phyloP scores from a whole-genome alignment of 1,140 invertebrate genomes.

The Pseudobourletiella spinata region DNA sequence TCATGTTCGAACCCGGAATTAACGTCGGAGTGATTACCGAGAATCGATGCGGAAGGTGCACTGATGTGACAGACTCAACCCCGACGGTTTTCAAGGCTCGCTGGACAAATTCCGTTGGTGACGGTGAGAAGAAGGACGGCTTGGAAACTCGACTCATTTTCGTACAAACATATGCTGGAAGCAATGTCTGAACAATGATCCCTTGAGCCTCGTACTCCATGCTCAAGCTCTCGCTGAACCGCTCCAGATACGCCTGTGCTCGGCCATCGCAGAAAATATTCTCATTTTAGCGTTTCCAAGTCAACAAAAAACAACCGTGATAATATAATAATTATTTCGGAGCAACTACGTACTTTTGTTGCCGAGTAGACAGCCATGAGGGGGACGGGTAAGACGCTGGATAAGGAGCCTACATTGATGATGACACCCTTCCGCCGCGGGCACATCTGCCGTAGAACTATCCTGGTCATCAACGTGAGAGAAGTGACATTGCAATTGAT shows the following conservation, averaged over 20 bases:
- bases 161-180: conserved; percentile 80
- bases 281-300: not conserved
- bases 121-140: conserved; percentile 66
- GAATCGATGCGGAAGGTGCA: conserved; percentile 63
- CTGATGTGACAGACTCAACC: conserved; percentile 59
- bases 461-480: conserved; percentile 64
- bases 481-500: conserved; percentile 62
- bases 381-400: conserved; percentile 66
- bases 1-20: too few relatives aligned
- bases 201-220: conserved; percentile 66
- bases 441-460: conserved; percentile 82
- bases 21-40: too few relatives aligned
- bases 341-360: conserved; percentile 57
- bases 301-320: not conserved
- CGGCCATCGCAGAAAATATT: not conserved
- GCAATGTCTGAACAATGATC: conserved; percentile 69
- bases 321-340: conserved; percentile 42
- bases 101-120: conserved; percentile 63
- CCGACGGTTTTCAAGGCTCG: conserved; percentile 65
- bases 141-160: conserved; percentile 81
- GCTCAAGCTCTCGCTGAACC: conserved; percentile 66
- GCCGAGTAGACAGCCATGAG: conserved; percentile 78
- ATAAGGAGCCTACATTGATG: conserved; percentile 82
- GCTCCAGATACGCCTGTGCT: conserved; percentile 63
- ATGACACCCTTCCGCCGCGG: conserved; percentile 71